phyloP scores from a whole-genome alignment of 2,797 vertebrate genomes.

The Peromyscus aztecus region DNA sequence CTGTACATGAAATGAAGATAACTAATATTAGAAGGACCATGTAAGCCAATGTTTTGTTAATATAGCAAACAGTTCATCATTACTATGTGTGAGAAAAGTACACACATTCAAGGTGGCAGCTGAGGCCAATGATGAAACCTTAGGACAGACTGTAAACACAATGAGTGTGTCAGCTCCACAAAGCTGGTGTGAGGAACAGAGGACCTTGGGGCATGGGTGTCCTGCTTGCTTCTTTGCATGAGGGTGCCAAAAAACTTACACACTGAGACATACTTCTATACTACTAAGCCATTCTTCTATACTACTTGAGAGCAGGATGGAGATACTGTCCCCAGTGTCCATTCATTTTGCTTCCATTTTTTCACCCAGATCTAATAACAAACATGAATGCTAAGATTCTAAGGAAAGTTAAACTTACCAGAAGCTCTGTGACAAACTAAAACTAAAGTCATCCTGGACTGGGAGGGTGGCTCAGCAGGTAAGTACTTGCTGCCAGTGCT shows the following conservation, averaged over 20 bases:
- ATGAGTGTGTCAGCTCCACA: background rate
- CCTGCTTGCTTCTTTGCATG: background rate
- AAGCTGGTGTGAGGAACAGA: background rate
- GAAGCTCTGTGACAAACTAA: background rate
- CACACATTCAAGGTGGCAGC: background rate
- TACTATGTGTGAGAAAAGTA: background rate
- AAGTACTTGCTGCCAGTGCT: background rate
- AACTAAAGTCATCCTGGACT: background rate
- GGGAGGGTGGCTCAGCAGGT: background rate
- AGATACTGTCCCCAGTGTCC: rapidly evolving
- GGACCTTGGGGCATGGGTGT: no score
- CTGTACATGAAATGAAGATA: rapidly evolving
- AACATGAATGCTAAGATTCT: background rate
- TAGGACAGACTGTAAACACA: background rate
- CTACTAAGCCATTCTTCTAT: no score
- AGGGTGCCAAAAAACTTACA: background rate
- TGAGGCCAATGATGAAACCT: background rate
- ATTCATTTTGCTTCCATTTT: background rate
- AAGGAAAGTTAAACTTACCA: background rate
- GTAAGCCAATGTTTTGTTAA: background rate
- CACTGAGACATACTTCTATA: background rate
- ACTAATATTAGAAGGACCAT: background rate
- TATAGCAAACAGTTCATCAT: background rate
- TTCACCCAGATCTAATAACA: background rate
- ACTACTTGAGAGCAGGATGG: rapidly evolving